A percentile compares a stretch with the other conserved stretches of the same genome.
Conservation (phyloP, 2,113 vertebrate genomes). For the Platichthys flesus region DNA sequence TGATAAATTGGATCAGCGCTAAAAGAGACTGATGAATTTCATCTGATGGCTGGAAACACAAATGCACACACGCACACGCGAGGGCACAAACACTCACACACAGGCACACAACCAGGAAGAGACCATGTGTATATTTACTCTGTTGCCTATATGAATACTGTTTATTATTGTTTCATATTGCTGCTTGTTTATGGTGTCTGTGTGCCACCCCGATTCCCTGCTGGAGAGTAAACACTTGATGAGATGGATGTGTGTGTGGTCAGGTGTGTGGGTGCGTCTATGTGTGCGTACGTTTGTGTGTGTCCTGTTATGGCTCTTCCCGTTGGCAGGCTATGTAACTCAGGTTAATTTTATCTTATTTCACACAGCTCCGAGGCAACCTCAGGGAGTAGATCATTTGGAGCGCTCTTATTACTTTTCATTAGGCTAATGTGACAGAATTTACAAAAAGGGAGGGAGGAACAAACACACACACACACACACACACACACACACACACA, state of each 20-base stretch:
- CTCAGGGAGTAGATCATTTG: slow-evolving; percentile 72
- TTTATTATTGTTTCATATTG: slow-evolving; percentile 64
- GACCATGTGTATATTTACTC: slow-evolving; percentile 40
- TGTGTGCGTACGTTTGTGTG: slow-evolving; percentile 28
- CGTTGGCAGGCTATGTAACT: slow-evolving; percentile 73
- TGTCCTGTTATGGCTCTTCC: slow-evolving; percentile 60
- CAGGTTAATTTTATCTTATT: slow-evolving; percentile 80
- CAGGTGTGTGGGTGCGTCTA: slow-evolving; percentile 30
- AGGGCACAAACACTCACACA: neutral
- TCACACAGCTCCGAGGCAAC: slow-evolving; percentile 66
- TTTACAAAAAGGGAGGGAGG: slow-evolving; percentile 53
- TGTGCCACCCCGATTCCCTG: slow-evolving; percentile 55
- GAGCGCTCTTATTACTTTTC: slow-evolving; percentile 77
- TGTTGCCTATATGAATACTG: slow-evolving; percentile 44
- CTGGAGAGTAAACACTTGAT: slow-evolving; percentile 56
- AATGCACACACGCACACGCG: neutral
- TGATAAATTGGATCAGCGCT: neutral
- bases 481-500: neutral
- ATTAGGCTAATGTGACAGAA: slow-evolving; percentile 79
- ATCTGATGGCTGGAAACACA: neutral
- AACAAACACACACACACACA: slow-evolving; percentile 12
- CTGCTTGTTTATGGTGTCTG: slow-evolving; percentile 57
- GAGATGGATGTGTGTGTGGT: slow-evolving; percentile 51
- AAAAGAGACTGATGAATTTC: neutral
- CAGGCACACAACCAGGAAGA: neutral